These are phyloP conservation scores for Parasteatoda tepidariorum DNA, from an alignment of 1,140 invertebrate genomes.

Conservation along the genomic window DNA sequence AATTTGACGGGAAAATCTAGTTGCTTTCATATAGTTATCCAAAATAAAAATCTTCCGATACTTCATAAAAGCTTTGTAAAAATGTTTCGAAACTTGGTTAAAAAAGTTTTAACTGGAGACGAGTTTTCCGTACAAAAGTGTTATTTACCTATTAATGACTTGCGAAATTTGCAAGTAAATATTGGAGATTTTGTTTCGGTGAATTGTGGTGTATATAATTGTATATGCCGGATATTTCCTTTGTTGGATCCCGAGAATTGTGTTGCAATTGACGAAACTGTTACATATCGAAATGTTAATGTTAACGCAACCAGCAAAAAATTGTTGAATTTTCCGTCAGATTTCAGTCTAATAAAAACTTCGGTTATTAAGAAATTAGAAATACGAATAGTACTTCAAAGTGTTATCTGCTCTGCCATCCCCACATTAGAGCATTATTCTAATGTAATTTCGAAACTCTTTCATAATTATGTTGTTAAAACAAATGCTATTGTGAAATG, in stretches of 20 bases:
- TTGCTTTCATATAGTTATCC: too few relatives aligned
- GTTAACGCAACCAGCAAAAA: neutral
- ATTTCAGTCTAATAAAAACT: neutral
- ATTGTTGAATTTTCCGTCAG: neutral
- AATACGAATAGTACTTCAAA: conserved; percentile 1
- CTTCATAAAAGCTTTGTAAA: too few relatives aligned
- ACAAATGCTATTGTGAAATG: conserved; percentile 20
- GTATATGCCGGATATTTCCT: conserved; percentile 1
- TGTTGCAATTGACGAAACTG: neutral
- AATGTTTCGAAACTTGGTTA: too few relatives aligned
- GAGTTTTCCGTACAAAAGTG: too few relatives aligned
- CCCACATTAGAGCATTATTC: neutral
- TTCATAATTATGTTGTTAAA: neutral
- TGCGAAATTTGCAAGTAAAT: neutral
- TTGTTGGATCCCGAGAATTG: neutral
- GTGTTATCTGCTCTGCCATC: neutral
- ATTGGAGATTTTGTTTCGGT: neutral
- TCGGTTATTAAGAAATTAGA: neutral
- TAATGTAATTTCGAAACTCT: neutral
- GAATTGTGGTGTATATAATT: neutral
- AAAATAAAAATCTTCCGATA: too few relatives aligned
- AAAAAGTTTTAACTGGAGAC: too few relatives aligned
- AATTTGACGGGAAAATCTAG: too few relatives aligned
- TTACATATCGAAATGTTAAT: neutral
- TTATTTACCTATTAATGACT: neutral